Evolutionary conservation across 2,797 vertebrate genomes (phyloP).

Genomic region (Falco novaeseelandiae): DNA sequence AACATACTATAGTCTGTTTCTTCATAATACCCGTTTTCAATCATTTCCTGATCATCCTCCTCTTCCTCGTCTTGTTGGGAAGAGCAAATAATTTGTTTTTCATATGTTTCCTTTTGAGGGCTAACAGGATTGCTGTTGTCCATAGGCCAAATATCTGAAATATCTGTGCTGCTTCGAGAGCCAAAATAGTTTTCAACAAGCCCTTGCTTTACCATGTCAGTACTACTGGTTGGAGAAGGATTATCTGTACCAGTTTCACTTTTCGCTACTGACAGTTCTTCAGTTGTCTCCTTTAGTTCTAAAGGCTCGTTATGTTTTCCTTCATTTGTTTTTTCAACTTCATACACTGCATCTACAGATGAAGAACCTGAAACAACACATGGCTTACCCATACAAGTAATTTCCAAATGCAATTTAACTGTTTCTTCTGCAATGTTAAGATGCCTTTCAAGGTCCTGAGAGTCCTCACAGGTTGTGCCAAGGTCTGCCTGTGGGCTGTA

Average conservation of each 20-base stretch:
- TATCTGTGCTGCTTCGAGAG: slow-evolving; percentile 86
- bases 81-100: slow-evolving; percentile 49
- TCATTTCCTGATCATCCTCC: slow-evolving; percentile 89
- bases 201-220: slow-evolving; percentile 93
- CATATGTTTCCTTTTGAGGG: slow-evolving; percentile 74
- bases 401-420: slow-evolving; percentile 50
- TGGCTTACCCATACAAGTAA: slow-evolving; percentile 59
- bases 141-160: slow-evolving; percentile 85
- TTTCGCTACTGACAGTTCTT: slow-evolving; percentile 67
- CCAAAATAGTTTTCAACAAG: slow-evolving; percentile 98
- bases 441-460: slow-evolving; percentile 44
- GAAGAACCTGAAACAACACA: slow-evolving; percentile 72
- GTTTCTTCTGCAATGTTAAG: slow-evolving; percentile 31
- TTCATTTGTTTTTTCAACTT: slow-evolving; percentile 44
- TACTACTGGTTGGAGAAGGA: slow-evolving; percentile 85
- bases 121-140: slow-evolving; percentile 79
- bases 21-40: slow-evolving; percentile 97
- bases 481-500: slow-evolving; percentile 34
- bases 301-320: slow-evolving; percentile 21
- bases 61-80: slow-evolving; percentile 78
- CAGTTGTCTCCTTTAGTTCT: slow-evolving; percentile 43
- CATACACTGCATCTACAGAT: slow-evolving; percentile 33
- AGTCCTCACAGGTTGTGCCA: slow-evolving; percentile 48
- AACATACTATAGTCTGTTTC: slow-evolving; percentile 85
- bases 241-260: slow-evolving; percentile 77